These are phyloP conservation scores for Sarcoramphus papa DNA, from an alignment of 2,797 vertebrate genomes.

Conservation along the genomic window DNA sequence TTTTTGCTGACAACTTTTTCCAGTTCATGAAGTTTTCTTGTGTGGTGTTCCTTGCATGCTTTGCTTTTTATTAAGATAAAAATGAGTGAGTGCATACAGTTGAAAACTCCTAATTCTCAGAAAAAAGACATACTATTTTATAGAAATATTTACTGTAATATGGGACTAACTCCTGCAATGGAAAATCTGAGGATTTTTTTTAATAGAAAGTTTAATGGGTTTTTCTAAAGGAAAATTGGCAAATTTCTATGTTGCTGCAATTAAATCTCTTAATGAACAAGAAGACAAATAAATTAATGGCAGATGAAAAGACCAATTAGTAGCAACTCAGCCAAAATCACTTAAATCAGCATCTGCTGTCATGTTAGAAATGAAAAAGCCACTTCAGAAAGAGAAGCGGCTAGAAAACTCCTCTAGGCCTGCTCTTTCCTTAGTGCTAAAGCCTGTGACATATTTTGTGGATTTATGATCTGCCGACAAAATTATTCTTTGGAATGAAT, in stretches of 20 bases:
- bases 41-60: neutral
- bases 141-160: neutral
- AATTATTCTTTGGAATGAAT: neutral
- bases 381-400: neutral
- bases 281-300: neutral
- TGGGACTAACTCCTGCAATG: neutral
- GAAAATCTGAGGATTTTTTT: neutral
- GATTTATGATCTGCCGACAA: neutral
- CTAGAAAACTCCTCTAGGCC: neutral
- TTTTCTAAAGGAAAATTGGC: neutral
- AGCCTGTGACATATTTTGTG: neutral
- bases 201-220: neutral
- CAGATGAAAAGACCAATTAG: neutral
- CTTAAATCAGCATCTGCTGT: neutral
- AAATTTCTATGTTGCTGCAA: neutral
- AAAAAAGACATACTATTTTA: neutral
- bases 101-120: neutral
- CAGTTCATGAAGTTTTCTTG: neutral
- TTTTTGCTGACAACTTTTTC: neutral
- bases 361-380: neutral
- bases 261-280: neutral
- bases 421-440: neutral
- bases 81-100: rapidly evolving
- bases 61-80: neutral
- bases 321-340: neutral